Base-by-base conservation (phyloP, 2,113 vertebrate genomes). In the Ramphastos sulfuratus region DNA sequence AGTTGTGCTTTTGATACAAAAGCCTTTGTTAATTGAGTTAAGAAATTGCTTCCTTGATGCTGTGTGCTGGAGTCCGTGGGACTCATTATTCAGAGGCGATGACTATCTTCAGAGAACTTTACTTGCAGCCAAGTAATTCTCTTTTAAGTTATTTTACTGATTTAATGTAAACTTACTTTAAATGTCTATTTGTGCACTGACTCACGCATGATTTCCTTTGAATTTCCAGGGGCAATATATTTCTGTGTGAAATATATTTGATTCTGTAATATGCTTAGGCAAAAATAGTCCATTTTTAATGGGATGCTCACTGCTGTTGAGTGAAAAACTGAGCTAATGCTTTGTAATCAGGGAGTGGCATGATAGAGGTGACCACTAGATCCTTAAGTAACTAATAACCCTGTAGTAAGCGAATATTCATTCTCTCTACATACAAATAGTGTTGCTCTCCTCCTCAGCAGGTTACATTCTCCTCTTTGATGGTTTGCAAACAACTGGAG, bases 111-210 rank as follows among this genome's bases (percentile, higher is more conserved):
- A 91, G 85, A 94, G 91, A 63, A 72, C 91, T 95, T 91, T 5
- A 93, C 89, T 95, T 75, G 82, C 80, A 91, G 91, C 94, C 93
- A 96, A 96, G 94, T 95, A 88, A 86, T 96, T 96, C 65, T 59
- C 94, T 90, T 95, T 95, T 92, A 94, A 95, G 87, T 94, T 92
- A 93, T 94, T 96, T 96, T 91, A 63, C 89, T 92, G 92, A 93
- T 96, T 92, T 94, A 95, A 91, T 94, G 82, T 89, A 88, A 89
- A 81, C 73, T 85, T 58, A 58, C 74, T 90, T 86, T 46, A 90
- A 92, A 82, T 79, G 54, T 81, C 76, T 30, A 55, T 79, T 94
- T 86, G 69, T 90, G 90, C 94, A 72, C 80, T 85, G 91, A 75
- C 73, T 94, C 58, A 28, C 35, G 23, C 28, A 28, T 31, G 63